Percentiles rank a stretch among this genome's conserved stretches.
Evolutionary conservation across 2,888 invertebrate genomes (phyloP).

Genomic region (Phragmatobia fuliginosa): DNA sequence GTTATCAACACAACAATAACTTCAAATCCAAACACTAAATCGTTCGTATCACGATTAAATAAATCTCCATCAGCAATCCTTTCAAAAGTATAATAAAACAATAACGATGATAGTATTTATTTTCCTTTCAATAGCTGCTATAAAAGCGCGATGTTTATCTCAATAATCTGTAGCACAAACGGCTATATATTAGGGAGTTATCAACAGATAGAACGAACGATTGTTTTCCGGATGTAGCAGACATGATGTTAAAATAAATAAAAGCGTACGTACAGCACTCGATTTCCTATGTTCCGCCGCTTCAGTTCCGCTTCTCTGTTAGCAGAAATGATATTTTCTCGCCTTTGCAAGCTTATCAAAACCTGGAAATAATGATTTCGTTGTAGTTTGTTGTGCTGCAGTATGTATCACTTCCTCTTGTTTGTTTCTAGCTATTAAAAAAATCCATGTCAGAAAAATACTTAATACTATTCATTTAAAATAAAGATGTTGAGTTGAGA

Average conservation of each 20-base stretch:
- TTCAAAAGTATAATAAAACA: slow-evolving; percentile 24
- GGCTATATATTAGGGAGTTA: slow-evolving; percentile 61
- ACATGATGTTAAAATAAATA: slow-evolving; percentile 84
- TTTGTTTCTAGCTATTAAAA: slow-evolving; percentile 12
- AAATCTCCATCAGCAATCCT: neutral
- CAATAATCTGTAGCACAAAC: slow-evolving; percentile 46
- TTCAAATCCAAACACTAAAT: neutral
- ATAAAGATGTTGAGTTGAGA: neutral
- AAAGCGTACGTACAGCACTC: slow-evolving; percentile 71
- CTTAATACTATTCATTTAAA: too few relatives aligned
- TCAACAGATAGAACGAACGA: slow-evolving; percentile 68
- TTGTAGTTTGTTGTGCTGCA: slow-evolving; percentile 38
- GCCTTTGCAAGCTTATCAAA: slow-evolving; percentile 64
- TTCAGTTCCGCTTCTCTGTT: slow-evolving; percentile 69
- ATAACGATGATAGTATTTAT: slow-evolving; percentile 33
- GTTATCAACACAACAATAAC: neutral
- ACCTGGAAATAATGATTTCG: slow-evolving; percentile 64
- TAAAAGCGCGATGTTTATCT: slow-evolving; percentile 43
- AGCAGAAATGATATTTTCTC: slow-evolving; percentile 69
- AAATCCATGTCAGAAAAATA: neutral
- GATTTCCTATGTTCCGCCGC: slow-evolving; percentile 76
- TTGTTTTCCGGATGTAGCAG: slow-evolving; percentile 75
- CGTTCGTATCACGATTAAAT: neutral
- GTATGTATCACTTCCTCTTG: slow-evolving; percentile 24
- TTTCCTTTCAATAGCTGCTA: slow-evolving; percentile 26